Base-by-base conservation (phyloP, 2,888 invertebrate genomes). In the Pycnomerus fuliginosus region DNA sequence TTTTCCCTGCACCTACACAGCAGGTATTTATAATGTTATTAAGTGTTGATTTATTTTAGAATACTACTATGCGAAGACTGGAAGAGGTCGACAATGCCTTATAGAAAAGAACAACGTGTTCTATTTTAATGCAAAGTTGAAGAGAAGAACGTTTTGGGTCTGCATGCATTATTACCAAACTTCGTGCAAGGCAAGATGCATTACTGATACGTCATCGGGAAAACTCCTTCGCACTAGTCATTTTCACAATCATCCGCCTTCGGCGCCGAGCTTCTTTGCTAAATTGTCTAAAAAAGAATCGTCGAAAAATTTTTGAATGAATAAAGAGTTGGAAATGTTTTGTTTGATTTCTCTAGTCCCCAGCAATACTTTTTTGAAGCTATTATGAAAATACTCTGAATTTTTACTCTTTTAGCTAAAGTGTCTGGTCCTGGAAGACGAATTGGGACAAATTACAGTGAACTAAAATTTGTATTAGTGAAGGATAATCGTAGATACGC, bases 131-230 rank as follows among this genome's bases (percentile, higher is more conserved):
- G 61, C 61, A 24, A 41, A 52, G 10, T 43, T 44, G 36, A 49
- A 48, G 15, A 52, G 50, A 11, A 53, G 53, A 11, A 56, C 56
- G 12, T 67, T 67, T 50, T 66, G 66, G 66, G 58, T 62, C 8
- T 66, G 66, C 33, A 47, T 56, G 1, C 49, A 56, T 28, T 65
- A 64, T 38, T 56, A 59, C 24, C 61, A 57, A 34, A 59, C 60
- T 11, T 63, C 60, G 44, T 67, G 67, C 33, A 60, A 60, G 45
- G 56, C 56, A 10, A 36, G 51, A 5, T 50, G 50, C 25, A 35
- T 39, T 0, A 43, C 50, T 2, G 40, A 46, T 15, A 3, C 16
- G 3, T 16, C 10, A 3, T 42, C 44, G 0, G 8, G 24, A 22
- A 30, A 42, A n/a, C 27, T 28, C 4, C 13, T 33, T n/a, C 32